A percentile compares a stretch with the other conserved stretches of the same genome.
Evolutionary conservation across 2,888 invertebrate genomes (phyloP).

Genomic region (Drosophila nr. perissopoda): DNA sequence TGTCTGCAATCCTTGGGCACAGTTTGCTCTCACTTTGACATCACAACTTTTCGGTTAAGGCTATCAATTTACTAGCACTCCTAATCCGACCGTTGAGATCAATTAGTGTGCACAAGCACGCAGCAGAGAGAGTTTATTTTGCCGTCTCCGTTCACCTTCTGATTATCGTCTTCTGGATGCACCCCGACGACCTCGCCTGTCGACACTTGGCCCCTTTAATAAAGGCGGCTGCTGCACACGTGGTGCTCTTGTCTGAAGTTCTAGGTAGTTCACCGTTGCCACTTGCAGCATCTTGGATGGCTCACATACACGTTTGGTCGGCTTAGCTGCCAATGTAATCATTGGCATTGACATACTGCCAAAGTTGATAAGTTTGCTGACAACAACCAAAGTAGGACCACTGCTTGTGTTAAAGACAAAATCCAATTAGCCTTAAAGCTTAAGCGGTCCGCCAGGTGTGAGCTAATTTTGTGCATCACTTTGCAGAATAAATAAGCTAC

Average conservation of each 20-base stretch:
- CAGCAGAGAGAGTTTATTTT: constrained; percentile 30
- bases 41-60: constrained; percentile 57
- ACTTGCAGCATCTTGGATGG: constrained; percentile 8
- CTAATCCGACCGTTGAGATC: constrained; percentile 77
- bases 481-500: not conserved
- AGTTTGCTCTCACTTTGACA: constrained; percentile 53
- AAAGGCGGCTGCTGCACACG: constrained; percentile 19
- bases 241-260: constrained; percentile 44
- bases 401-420: not conserved
- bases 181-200: constrained; percentile 15
- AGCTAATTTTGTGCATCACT: not conserved
- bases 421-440: constrained; percentile 18
- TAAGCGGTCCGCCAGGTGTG: not conserved
- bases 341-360: constrained; percentile 54
- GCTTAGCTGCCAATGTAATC: constrained; percentile 28
- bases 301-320: constrained; percentile 1
- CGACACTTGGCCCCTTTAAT: constrained; percentile 20
- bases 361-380: constrained; percentile 40
- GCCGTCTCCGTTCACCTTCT: constrained; percentile 1
- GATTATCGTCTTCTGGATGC: constrained; percentile 7
- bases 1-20: not conserved
- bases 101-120: constrained; percentile 65
- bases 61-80: constrained; percentile 67
- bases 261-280: constrained; percentile 9
- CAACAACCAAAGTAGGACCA: constrained; percentile 4